These are phyloP conservation scores for Arnoldichthys spilopterus DNA, from an alignment of 2,797 vertebrate genomes.

Conservation along the genomic window DNA sequence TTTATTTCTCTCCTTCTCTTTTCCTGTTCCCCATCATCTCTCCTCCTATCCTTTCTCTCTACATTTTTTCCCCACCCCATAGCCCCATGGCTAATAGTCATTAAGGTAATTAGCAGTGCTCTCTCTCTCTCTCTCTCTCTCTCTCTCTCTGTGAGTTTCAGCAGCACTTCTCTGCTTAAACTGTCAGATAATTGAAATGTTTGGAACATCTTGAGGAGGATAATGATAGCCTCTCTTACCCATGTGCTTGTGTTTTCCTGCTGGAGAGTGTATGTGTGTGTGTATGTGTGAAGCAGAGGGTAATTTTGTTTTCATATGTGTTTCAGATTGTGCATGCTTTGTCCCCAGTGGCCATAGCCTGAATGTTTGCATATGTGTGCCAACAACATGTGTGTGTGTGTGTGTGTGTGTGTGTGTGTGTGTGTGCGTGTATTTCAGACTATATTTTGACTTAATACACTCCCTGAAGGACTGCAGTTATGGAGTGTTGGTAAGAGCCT, in stretches of 20 bases:
- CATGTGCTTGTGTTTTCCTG: constrained; percentile 61
- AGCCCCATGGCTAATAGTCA: constrained; percentile 56
- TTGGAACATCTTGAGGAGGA: constrained; percentile 56
- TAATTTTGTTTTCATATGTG: constrained; percentile 18
- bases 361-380: constrained; percentile 6
- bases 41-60: constrained; percentile 7
- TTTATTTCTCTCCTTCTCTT: background rate
- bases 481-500: background rate
- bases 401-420: background rate
- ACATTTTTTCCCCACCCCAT: constrained; percentile 13
- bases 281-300: constrained; percentile 33
- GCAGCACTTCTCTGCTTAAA: constrained; percentile 45
- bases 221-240: constrained; percentile 60
- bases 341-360: constrained; percentile 10
- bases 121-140: constrained; percentile 39
- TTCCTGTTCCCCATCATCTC: background rate
- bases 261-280: constrained; percentile 43
- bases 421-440: constrained; percentile 11
- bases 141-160: constrained; percentile 5
- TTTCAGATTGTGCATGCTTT: constrained; percentile 27
- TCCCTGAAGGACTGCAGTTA: constrained; percentile 24
- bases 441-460: constrained; percentile 29
- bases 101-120: constrained; percentile 61
- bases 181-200: constrained; percentile 60
- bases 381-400: background rate